Percentiles rank a stretch among this genome's conserved stretches.
Evolutionary conservation across 2,888 invertebrate species (phyloP).

Genomic region (Rhamnusium bicolor): DNA sequence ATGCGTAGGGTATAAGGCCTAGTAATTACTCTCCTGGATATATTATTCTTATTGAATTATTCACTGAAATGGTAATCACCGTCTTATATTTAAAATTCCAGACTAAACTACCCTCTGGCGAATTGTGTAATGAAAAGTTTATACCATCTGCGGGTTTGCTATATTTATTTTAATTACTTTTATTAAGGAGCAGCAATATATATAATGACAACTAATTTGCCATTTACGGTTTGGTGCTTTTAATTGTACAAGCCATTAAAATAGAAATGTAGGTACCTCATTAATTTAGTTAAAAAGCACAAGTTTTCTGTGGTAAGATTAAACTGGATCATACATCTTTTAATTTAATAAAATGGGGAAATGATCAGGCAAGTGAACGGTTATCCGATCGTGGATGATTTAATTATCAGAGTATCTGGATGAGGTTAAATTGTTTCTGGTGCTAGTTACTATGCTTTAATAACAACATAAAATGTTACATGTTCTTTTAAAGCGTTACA

Average conservation of each 20-base stretch:
- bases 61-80: slow-evolving; percentile 22
- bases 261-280: neutral
- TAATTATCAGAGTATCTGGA: slow-evolving; percentile 7
- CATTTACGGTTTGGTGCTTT: neutral
- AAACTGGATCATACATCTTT: neutral
- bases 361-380: neutral
- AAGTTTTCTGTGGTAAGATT: neutral
- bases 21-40: slow-evolving; percentile 16
- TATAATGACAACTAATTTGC: neutral
- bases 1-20: neutral
- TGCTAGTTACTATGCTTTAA: slow-evolving; percentile 3
- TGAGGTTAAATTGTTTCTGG: neutral
- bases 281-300: neutral
- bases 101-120: slow-evolving; percentile 5
- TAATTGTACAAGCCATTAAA: neutral
- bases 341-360: slow-evolving; percentile 22
- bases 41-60: slow-evolving; percentile 20
- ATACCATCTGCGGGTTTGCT: slow-evolving; percentile 27
- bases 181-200: neutral
- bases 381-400: neutral
- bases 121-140: slow-evolving; percentile 22
- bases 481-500: neutral
- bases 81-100: slow-evolving; percentile 12
- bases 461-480: slow-evolving; percentile 1
- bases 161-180: slow-evolving; percentile 23